phyloP scores from a whole-genome alignment of 2,888 invertebrate genomes.

The Troides aeacus region DNA sequence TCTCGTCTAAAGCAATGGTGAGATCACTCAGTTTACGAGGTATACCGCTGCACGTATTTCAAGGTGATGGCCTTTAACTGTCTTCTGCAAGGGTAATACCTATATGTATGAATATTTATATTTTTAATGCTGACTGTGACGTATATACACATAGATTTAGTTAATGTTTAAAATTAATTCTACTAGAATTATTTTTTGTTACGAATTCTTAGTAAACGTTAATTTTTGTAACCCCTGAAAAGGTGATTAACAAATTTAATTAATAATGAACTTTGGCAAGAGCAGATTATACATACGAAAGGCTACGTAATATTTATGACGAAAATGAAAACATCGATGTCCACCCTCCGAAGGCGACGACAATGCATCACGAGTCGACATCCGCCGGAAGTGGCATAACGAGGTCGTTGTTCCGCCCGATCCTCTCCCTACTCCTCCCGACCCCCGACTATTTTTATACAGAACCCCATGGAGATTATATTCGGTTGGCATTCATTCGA shows the following conservation, averaged over 20 bases:
- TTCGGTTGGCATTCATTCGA: conserved; percentile 64
- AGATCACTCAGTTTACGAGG: too few relatives aligned
- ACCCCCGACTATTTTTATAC: conserved; percentile 42
- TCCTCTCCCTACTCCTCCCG: conserved; percentile 34
- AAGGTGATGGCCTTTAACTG: too few relatives aligned
- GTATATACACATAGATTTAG: too few relatives aligned
- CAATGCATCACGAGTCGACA: conserved; percentile 75
- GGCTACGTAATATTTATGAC: conserved; percentile 63
- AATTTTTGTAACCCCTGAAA: not conserved
- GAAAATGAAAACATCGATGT: conserved; percentile 67
- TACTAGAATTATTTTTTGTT: too few relatives aligned
- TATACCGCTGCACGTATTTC: too few relatives aligned
- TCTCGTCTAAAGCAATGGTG: too few relatives aligned
- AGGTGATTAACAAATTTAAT: not conserved
- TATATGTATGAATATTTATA: too few relatives aligned
- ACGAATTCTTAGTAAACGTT: too few relatives aligned
- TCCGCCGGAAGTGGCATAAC: conserved; percentile 77
- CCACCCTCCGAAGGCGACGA: conserved; percentile 67
- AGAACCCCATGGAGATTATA: conserved; percentile 62
- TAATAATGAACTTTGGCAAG: not conserved
- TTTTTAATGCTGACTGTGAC: too few relatives aligned
- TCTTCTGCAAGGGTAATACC: too few relatives aligned
- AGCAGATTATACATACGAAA: conserved; percentile 9
- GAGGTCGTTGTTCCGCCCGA: conserved; percentile 72
- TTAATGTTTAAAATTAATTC: too few relatives aligned